phyloP scores from a whole-genome alignment of 2,888 invertebrate genomes.

The Arge pagana region DNA sequence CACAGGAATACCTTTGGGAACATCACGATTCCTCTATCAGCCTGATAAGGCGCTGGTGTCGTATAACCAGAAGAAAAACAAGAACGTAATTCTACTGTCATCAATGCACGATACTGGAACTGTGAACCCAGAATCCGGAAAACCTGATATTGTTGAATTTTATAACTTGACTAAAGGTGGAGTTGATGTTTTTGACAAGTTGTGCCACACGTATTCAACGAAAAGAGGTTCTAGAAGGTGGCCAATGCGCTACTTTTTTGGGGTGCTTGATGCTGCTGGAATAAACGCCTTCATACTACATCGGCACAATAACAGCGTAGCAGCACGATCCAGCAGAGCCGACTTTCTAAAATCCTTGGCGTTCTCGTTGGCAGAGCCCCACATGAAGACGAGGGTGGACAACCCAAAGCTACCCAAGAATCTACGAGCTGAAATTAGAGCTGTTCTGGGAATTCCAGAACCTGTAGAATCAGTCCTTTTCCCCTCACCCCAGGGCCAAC shows the following conservation, averaged over 20 bases:
- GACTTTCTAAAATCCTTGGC: slow-evolving; percentile 3
- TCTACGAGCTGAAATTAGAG: background rate
- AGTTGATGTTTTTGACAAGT: slow-evolving; percentile 31
- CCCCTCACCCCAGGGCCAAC: no score
- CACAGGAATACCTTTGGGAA: slow-evolving; percentile 28
- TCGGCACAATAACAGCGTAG: background rate
- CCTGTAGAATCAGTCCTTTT: background rate
- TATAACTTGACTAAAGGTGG: slow-evolving; percentile 31
- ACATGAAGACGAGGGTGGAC: background rate
- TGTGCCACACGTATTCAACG: slow-evolving; percentile 25
- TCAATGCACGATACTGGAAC: slow-evolving; percentile 16
- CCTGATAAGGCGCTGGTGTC: slow-evolving; percentile 41
- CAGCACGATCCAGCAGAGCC: background rate
- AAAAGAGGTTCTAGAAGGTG: slow-evolving; percentile 25
- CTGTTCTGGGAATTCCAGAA: background rate
- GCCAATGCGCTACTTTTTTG: slow-evolving; percentile 27
- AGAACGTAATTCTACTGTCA: slow-evolving; percentile 25
- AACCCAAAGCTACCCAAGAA: background rate
- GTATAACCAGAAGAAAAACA: slow-evolving; percentile 32
- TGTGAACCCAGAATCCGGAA: background rate
- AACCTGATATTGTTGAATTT: slow-evolving; percentile 7
- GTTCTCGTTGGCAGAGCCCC: background rate
- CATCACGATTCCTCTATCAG: slow-evolving; percentile 34
- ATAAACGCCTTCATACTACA: slow-evolving; percentile 23
- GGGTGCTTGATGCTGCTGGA: slow-evolving; percentile 28